A percentile compares a stretch with the other conserved stretches of the same genome.
Evolutionary conservation across 1,140 invertebrate genomes (phyloP).

Genomic region (Eupristina koningsbergeri): DNA sequence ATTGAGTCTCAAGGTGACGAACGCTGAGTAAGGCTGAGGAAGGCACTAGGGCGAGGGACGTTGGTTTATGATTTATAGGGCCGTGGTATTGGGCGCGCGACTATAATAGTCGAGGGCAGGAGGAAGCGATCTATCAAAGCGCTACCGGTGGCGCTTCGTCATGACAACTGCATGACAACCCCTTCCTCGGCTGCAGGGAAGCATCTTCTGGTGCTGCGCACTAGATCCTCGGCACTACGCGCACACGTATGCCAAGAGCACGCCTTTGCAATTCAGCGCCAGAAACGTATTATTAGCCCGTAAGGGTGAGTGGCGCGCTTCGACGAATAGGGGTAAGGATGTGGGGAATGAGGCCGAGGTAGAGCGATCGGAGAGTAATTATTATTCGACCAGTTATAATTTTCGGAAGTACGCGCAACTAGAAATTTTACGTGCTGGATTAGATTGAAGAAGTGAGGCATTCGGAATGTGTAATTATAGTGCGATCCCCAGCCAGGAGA

Average conservation of each 20-base stretch:
- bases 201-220: too few species aligned
- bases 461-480: constrained; percentile 37
- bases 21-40: too few species aligned
- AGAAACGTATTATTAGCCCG: constrained; percentile 44
- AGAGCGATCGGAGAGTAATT: constrained; percentile 13
- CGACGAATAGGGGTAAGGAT: constrained; percentile 27
- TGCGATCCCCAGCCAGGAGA: neutral
- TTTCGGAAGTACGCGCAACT: constrained; percentile 44
- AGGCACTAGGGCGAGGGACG: too few species aligned
- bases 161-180: constrained; percentile 1
- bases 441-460: constrained; percentile 43
- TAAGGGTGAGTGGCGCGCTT: constrained; percentile 37
- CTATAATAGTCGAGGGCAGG: constrained; percentile 7
- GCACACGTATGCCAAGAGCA: neutral
- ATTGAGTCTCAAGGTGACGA: too few species aligned
- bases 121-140: constrained; percentile 38
- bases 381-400: constrained; percentile 35
- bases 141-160: constrained; percentile 35
- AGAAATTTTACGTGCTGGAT: constrained; percentile 35
- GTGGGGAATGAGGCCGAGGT: constrained; percentile 24
- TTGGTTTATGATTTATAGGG: neutral
- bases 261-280: neutral
- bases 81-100: neutral
- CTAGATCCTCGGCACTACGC: too few species aligned
- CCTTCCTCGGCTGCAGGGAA: neutral